Conservation (phyloP, 2,797 vertebrate genomes). For the Alca torda region DNA sequence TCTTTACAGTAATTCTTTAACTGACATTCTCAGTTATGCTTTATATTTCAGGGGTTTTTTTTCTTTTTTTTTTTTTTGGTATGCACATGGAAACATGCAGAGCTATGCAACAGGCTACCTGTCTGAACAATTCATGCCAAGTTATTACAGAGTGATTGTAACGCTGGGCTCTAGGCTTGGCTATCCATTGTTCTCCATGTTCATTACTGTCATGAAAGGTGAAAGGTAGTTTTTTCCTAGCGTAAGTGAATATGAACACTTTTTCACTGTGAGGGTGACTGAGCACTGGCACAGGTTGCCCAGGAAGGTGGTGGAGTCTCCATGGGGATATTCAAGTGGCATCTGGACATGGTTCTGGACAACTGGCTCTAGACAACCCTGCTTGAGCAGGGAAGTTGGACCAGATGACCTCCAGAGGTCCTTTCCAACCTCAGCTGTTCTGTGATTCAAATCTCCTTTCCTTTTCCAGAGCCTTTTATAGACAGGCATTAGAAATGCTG, state of each 20-base stretch:
- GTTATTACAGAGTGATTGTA: not conserved
- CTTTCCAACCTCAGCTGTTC: not conserved
- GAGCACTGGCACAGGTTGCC: not conserved
- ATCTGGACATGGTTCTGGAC: not conserved
- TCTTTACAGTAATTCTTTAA: not conserved
- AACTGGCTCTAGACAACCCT: not conserved
- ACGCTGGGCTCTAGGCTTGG: not conserved
- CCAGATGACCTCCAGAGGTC: not conserved
- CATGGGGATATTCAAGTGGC: not conserved
- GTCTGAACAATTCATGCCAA: not conserved
- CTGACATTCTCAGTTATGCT: not conserved
- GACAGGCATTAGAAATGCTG: not conserved
- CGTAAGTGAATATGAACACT: not conserved
- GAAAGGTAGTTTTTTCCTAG: not conserved
- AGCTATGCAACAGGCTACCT: not conserved
- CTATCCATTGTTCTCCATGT: not conserved
- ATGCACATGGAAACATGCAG: not conserved
- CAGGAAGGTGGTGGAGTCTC: not conserved
- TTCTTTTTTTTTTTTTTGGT: not conserved
- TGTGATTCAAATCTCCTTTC: not conserved
- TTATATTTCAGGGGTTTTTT: not conserved
- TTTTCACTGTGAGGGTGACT: not conserved
- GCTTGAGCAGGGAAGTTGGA: not conserved
- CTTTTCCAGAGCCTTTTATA: not conserved
- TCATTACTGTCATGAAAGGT: not conserved